A percentile compares a stretch with the other conserved stretches of the same genome.
These are phyloP conservation scores for Rhodinocichla rosea DNA, from an alignment of 2,113 vertebrate species.

Conservation along the genomic window DNA sequence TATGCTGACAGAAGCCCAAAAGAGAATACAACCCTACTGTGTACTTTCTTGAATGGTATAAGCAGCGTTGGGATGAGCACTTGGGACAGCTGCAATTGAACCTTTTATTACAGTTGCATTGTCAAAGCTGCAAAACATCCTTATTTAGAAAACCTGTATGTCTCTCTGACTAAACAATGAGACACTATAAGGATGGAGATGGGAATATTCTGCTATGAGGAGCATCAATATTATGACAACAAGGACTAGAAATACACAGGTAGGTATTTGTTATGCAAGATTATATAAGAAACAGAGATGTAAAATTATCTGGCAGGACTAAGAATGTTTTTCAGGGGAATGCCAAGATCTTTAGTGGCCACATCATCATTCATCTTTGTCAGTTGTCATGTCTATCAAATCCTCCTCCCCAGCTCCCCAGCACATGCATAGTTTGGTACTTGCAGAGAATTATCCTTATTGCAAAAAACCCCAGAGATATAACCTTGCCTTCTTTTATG, in stretches of 20 bases:
- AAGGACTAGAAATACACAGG: background rate
- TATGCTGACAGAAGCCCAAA: background rate
- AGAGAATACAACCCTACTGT: background rate
- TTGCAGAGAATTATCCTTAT: background rate
- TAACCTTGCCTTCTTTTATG: background rate
- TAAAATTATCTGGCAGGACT: background rate
- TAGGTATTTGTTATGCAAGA: background rate
- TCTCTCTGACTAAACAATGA: background rate
- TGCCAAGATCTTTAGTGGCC: background rate
- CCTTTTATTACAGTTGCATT: background rate
- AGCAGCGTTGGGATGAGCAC: background rate
- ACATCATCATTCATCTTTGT: background rate
- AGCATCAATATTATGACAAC: background rate
- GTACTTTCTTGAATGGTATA: background rate
- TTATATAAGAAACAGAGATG: background rate
- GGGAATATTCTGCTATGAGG: background rate
- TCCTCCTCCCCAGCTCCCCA: background rate
- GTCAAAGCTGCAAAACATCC: background rate
- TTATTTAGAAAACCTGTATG: background rate
- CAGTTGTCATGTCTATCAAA: background rate
- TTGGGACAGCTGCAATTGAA: background rate
- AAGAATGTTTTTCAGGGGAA: rapidly evolving
- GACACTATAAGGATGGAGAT: background rate
- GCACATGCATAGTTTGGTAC: background rate
- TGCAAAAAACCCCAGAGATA: background rate